Percentiles rank a stretch among this genome's conserved stretches.
phyloP scores from a whole-genome alignment of 2,113 vertebrate genomes.

The Mystacornis crossleyi region DNA sequence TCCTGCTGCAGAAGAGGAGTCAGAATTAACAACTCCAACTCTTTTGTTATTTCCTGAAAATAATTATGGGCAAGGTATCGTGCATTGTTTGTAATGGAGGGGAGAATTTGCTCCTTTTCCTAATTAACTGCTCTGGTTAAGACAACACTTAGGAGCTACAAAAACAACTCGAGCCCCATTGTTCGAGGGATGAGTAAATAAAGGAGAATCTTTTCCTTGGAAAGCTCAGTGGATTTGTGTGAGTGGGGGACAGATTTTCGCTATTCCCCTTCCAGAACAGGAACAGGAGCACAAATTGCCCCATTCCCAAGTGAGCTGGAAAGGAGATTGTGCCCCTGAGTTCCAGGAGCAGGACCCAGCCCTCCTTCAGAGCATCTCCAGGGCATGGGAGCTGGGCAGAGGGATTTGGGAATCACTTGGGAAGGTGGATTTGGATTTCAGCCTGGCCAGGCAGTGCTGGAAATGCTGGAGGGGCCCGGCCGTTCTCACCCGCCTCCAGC shows the following conservation, averaged over 20 bases:
- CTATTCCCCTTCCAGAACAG: neutral
- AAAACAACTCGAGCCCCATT: neutral
- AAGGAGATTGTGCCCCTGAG: neutral
- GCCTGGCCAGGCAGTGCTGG: neutral
- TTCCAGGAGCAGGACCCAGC: neutral
- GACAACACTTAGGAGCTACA: neutral
- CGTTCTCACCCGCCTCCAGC: neutral
- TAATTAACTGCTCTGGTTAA: neutral
- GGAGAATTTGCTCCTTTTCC: neutral
- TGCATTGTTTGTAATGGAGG: neutral
- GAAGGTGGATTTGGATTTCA: neutral
- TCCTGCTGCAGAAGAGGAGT: neutral
- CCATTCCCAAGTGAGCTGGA: neutral
- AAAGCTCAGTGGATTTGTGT: fast-evolving
- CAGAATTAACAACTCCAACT: neutral
- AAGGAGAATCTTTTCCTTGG: neutral
- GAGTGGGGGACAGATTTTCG: neutral
- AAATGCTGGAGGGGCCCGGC: neutral
- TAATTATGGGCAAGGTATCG: neutral
- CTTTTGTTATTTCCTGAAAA: conserved; percentile 14
- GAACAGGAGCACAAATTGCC: neutral
- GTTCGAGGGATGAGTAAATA: neutral
- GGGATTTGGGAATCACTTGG: neutral
- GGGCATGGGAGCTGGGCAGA: neutral
- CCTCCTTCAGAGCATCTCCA: no score